Evolutionary conservation across 2,888 invertebrate species (phyloP).

Genomic region (Strigamia maritima): DNA sequence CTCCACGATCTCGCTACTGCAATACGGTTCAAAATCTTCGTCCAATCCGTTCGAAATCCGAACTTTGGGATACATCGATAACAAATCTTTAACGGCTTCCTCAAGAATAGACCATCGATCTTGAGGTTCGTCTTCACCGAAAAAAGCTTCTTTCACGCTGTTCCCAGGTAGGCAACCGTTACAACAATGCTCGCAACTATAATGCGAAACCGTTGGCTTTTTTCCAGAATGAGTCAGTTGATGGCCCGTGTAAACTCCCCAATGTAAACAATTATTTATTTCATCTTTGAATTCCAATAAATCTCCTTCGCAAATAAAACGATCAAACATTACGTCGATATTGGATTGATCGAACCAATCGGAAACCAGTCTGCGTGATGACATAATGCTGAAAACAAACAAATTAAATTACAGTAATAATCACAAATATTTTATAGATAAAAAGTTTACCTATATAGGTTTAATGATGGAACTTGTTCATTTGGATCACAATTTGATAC

Average conservation of each 20-base stretch:
- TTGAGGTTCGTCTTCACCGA: neutral
- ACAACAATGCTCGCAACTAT: neutral
- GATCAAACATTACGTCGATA: neutral
- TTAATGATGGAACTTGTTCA: no score
- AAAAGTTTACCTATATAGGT: no score
- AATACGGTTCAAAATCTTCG: constrained; percentile 9
- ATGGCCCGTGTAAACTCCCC: neutral
- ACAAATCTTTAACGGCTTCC: neutral
- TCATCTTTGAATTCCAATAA: neutral
- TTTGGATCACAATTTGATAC: no score
- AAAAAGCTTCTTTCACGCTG: neutral
- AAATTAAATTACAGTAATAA: neutral
- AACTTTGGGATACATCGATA: neutral
- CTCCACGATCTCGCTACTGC: neutral
- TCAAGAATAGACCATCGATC: neutral
- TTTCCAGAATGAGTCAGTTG: neutral
- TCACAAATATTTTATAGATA: neutral
- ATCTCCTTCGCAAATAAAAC: constrained; percentile 17
- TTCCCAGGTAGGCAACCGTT: neutral
- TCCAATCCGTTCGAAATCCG: constrained; percentile 9
- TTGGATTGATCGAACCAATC: neutral
- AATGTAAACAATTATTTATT: no score
- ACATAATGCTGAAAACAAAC: neutral
- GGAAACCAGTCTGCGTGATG: neutral
- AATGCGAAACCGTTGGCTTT: neutral